Evolutionary conservation across 2,113 vertebrate genomes (phyloP).

Genomic region (Eublepharis macularius): DNA sequence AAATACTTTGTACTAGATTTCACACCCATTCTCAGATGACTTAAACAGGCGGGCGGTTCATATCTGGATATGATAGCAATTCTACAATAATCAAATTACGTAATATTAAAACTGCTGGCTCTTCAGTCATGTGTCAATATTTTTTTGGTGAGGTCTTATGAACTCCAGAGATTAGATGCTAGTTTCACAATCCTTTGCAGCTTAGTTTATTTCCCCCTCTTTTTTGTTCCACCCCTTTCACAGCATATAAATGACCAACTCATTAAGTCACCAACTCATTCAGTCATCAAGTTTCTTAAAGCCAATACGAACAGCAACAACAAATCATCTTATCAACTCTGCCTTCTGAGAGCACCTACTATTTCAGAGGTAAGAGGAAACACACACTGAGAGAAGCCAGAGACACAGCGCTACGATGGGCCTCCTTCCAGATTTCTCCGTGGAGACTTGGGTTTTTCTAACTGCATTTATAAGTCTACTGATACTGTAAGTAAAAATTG

Average conservation of each 20-base stretch:
- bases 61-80: no score
- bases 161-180: neutral
- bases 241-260: neutral
- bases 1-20: no score
- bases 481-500: slow-evolving; percentile 40
- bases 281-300: neutral
- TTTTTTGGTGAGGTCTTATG: neutral
- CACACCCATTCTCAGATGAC: no score
- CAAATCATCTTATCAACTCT: neutral
- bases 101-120: neutral
- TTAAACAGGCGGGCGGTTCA: no score
- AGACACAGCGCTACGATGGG: slow-evolving; percentile 40
- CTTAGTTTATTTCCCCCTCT: no score
- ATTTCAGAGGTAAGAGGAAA: neutral
- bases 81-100: neutral
- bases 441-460: slow-evolving; percentile 64
- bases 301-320: neutral
- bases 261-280: no score
- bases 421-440: slow-evolving; percentile 37
- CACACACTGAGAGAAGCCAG: neutral
- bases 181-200: neutral
- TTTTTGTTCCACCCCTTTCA: slow-evolving; percentile 24
- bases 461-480: neutral
- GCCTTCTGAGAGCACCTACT: neutral
- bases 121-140: no score